Evolutionary conservation across 2,797 vertebrate genomes (phyloP).

Genomic region (Enteromius fasciolatus): DNA sequence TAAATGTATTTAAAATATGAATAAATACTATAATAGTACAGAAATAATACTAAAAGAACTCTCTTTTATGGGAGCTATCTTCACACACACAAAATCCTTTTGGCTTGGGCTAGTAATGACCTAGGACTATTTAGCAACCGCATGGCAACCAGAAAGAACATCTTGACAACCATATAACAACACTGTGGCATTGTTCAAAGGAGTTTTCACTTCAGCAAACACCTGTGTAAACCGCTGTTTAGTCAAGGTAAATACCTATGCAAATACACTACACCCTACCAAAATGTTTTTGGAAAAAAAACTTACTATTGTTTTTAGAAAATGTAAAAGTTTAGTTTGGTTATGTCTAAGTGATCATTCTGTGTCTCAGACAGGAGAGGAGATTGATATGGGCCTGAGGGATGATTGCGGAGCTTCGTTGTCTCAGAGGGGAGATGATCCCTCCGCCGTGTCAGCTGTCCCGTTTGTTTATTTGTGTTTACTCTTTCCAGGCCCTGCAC

Average conservation of each 20-base stretch:
- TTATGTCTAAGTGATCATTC: not conserved
- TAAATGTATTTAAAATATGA: not conserved
- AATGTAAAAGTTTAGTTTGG: not conserved
- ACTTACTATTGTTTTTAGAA: not conserved
- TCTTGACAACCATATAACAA: not conserved
- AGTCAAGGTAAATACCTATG: not conserved
- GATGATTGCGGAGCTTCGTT: not conserved
- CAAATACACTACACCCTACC: not conserved
- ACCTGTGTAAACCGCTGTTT: not conserved
- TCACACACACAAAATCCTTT: not conserved
- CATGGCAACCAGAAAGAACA: not conserved
- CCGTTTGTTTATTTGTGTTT: constrained; percentile 47
- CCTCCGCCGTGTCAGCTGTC: constrained; percentile 1
- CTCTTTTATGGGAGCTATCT: not conserved
- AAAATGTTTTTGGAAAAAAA: not conserved
- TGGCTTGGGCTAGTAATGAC: not conserved
- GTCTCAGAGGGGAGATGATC: not conserved
- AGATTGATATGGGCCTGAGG: not conserved
- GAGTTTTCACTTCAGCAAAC: not conserved
- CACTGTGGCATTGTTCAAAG: not conserved
- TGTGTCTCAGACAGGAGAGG: not conserved
- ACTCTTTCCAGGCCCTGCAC: constrained; percentile 22
- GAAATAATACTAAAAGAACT: not conserved
- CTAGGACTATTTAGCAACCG: not conserved
- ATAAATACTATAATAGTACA: not conserved